phyloP scores from a whole-genome alignment of 2,888 invertebrate genomes.

The Parnassius orleans region DNA sequence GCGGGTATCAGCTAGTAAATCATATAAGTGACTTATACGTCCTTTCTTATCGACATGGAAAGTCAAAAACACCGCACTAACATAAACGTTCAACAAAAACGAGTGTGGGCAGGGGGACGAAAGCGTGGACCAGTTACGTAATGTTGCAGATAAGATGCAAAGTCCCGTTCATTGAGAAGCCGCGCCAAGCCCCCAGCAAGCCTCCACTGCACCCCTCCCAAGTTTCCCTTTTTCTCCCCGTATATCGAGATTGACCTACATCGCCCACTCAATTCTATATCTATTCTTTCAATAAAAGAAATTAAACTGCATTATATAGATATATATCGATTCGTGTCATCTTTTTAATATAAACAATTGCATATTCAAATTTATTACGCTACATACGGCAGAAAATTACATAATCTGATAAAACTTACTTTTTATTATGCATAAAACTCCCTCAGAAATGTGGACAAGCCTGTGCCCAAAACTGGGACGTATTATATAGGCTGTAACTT shows the following conservation, averaged over 20 bases:
- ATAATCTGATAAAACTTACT: too few species aligned
- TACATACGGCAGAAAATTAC: too few species aligned
- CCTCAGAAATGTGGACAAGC: too few species aligned
- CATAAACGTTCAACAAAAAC: not conserved
- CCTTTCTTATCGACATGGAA: not conserved
- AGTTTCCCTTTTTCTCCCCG: not conserved
- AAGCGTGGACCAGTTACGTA: slow-evolving; percentile 23
- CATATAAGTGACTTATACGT: not conserved
- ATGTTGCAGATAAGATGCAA: slow-evolving; percentile 30
- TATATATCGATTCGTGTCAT: not conserved
- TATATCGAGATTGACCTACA: slow-evolving; percentile 23
- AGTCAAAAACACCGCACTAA: not conserved
- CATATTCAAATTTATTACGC: too few species aligned
- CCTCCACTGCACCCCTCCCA: slow-evolving; percentile 5
- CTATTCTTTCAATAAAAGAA: slow-evolving; percentile 4
- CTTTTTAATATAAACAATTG: not conserved
- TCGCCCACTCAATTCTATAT: slow-evolving; percentile 5
- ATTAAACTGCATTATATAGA: not conserved
- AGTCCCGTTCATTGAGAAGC: slow-evolving; percentile 20
- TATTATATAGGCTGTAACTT: too few species aligned
- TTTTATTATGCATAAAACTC: too few species aligned
- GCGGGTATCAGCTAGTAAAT: not conserved
- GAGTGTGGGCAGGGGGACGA: not conserved
- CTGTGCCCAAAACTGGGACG: too few species aligned
- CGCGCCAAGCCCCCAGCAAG: slow-evolving; percentile 7